These are phyloP conservation scores for Notodonta ziczac DNA, from an alignment of 2,888 invertebrate species.

Conservation along the genomic window DNA sequence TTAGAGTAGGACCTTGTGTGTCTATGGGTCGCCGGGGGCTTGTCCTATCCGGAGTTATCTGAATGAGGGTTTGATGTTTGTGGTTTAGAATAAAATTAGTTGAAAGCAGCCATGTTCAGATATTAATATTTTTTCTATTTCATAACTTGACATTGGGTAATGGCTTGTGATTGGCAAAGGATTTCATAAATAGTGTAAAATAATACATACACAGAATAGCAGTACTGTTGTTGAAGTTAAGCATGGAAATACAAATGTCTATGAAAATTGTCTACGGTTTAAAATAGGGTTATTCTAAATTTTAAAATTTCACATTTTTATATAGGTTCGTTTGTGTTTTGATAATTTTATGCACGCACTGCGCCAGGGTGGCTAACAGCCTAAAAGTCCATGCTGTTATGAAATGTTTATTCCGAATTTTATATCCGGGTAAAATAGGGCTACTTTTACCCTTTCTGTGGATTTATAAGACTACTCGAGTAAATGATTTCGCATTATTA, in stretches of 20 bases:
- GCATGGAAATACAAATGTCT: conserved; percentile 12
- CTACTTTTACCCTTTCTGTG: too few relatives aligned
- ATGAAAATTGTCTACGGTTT: not conserved
- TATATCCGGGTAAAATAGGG: too few relatives aligned
- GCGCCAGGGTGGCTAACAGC: too few relatives aligned
- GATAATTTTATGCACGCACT: too few relatives aligned
- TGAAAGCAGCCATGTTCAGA: not conserved
- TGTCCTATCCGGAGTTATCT: not conserved
- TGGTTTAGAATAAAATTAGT: too few relatives aligned
- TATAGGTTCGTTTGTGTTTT: too few relatives aligned
- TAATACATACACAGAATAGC: conserved; percentile 40
- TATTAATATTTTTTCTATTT: not conserved
- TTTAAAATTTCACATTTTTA: too few relatives aligned
- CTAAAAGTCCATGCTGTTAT: too few relatives aligned
- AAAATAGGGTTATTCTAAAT: conserved; percentile 8
- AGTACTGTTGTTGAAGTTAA: conserved; percentile 13
- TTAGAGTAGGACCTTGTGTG: not conserved
- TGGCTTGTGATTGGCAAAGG: too few relatives aligned
- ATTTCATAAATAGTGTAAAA: conserved; percentile 52
- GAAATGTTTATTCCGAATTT: too few relatives aligned
- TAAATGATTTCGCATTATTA: too few relatives aligned
- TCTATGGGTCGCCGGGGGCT: not conserved
- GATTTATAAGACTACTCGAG: too few relatives aligned
- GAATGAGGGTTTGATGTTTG: not conserved
- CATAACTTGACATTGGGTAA: conserved; percentile 28